A percentile compares a stretch with the other conserved stretches of the same genome.
Evolutionary conservation across 2,888 invertebrate species (phyloP).

Genomic region (Epirrhoe alternata): DNA sequence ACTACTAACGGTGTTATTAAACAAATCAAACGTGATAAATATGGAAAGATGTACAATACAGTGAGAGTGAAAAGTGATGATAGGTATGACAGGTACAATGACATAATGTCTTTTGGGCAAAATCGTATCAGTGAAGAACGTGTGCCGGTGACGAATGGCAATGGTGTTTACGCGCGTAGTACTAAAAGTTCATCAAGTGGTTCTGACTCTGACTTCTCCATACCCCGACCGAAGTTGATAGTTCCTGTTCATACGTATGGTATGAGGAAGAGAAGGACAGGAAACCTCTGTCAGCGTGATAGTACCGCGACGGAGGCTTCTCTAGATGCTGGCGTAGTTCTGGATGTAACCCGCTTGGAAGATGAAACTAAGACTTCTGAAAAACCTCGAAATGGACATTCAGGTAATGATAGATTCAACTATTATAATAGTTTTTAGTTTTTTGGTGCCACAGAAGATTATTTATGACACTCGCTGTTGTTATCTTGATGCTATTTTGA

Average conservation of each 20-base stretch:
- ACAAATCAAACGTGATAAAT: slow-evolving; percentile 79
- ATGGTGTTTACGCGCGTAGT: slow-evolving; percentile 69
- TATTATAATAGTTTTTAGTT: slow-evolving; percentile 11
- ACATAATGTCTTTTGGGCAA: slow-evolving; percentile 72
- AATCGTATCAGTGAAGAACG: slow-evolving; percentile 70
- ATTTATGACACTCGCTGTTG: slow-evolving; percentile 3
- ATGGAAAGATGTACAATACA: slow-evolving; percentile 78
- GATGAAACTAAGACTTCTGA: slow-evolving; percentile 59
- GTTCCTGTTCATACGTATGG: slow-evolving; percentile 96
- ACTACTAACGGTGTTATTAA: slow-evolving; percentile 74
- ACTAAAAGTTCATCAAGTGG: slow-evolving; percentile 83
- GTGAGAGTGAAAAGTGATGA: slow-evolving; percentile 83
- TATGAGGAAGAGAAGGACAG: slow-evolving; percentile 91
- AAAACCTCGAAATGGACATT: slow-evolving; percentile 59
- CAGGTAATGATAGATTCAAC: slow-evolving; percentile 62
- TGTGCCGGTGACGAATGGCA: slow-evolving; percentile 60
- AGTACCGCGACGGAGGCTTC: slow-evolving; percentile 77
- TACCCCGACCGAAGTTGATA: slow-evolving; percentile 93
- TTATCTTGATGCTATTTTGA: slow-evolving; percentile 56
- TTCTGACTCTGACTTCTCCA: slow-evolving; percentile 89
- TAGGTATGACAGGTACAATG: slow-evolving; percentile 78
- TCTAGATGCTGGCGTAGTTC: slow-evolving; percentile 73
- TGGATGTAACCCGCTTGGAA: slow-evolving; percentile 75
- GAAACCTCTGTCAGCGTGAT: slow-evolving; percentile 87
- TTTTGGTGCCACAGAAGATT: neutral